These are phyloP conservation scores for Callipepla squamata DNA, from an alignment of 2,113 vertebrate species.

Conservation along the genomic window DNA sequence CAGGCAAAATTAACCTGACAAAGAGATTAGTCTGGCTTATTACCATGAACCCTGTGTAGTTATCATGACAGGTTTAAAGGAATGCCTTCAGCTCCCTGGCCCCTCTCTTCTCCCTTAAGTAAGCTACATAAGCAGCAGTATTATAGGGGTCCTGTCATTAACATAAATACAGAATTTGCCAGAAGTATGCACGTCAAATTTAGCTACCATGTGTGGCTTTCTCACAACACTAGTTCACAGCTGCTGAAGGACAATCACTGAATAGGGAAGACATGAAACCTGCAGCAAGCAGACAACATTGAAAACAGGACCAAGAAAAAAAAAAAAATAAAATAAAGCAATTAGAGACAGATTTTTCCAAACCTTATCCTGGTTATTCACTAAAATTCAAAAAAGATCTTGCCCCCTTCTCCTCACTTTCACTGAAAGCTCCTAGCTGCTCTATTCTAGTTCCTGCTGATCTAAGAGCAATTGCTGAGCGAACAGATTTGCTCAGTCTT, in stretches of 20 bases:
- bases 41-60: background rate
- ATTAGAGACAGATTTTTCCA: background rate
- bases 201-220: background rate
- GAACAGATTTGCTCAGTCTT: background rate
- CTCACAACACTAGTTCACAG: background rate
- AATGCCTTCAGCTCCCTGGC: background rate
- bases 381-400: background rate
- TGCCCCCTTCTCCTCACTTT: background rate
- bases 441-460: background rate
- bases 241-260: background rate
- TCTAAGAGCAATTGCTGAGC: background rate
- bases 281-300: background rate
- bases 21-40: background rate
- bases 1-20: constrained; percentile 2
- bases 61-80: background rate
- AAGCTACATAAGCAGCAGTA: background rate
- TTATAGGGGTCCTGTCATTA: background rate
- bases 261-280: background rate
- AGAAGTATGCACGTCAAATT: background rate
- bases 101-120: background rate
- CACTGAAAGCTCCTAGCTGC: background rate
- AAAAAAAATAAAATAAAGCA: background rate
- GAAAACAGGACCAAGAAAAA: background rate
- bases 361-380: background rate
- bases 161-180: background rate